These are phyloP conservation scores for Eumerus sabulonum DNA, from an alignment of 2,888 invertebrate genomes.

Conservation along the genomic window DNA sequence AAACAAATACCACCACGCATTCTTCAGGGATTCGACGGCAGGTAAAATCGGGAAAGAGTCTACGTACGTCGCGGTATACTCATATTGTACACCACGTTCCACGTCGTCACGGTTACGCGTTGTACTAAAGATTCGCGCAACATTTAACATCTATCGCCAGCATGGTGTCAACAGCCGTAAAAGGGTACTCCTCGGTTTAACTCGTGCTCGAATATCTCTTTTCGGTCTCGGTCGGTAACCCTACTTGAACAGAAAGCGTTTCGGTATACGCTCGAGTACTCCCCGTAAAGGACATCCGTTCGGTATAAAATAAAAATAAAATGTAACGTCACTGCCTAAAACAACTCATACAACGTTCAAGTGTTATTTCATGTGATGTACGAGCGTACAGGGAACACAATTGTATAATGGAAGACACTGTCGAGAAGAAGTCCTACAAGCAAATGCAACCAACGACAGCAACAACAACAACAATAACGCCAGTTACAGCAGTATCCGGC, in stretches of 20 bases:
- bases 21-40: slow-evolving; percentile 60
- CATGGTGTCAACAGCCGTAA: slow-evolving; percentile 18
- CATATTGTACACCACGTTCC: too few relatives aligned
- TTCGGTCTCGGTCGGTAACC: slow-evolving; percentile 24
- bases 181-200: slow-evolving; percentile 10
- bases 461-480: slow-evolving; percentile 1
- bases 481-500: slow-evolving; percentile 69
- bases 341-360: slow-evolving; percentile 19
- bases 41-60: slow-evolving; percentile 37
- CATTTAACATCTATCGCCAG: slow-evolving; percentile 9
- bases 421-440: slow-evolving; percentile 69
- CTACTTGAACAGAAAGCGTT: slow-evolving; percentile 10
- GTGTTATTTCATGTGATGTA: slow-evolving; percentile 27
- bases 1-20: slow-evolving; percentile 20
- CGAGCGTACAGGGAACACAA: slow-evolving; percentile 29
- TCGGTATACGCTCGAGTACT: neutral
- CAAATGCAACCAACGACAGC: slow-evolving; percentile 23
- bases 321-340: slow-evolving; percentile 40
- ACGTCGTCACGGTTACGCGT: too few relatives aligned
- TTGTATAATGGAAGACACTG: slow-evolving; percentile 73
- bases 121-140: neutral
- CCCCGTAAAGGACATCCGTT: slow-evolving; percentile 4
- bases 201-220: too few relatives aligned
- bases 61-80: neutral
- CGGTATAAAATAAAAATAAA: slow-evolving; percentile 7